Evolutionary conservation across 2,113 vertebrate species (phyloP).

Genomic region (Hiodon tergisus): DNA sequence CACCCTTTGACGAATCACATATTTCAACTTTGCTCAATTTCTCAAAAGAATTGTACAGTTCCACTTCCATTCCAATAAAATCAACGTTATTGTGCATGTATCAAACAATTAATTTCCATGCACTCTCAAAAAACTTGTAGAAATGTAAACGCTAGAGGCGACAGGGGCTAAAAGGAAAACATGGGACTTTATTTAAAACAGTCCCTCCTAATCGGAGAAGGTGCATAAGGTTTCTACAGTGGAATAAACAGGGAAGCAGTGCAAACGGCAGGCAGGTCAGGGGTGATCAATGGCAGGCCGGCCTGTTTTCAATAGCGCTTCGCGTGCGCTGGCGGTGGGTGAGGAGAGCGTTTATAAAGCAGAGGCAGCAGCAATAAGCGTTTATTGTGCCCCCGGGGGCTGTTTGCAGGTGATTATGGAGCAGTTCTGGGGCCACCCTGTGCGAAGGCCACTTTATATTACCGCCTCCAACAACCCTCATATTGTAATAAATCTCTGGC

Average conservation of each 20-base stretch:
- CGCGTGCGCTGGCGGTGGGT: slow-evolving; percentile 45
- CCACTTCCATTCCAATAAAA: too few species aligned
- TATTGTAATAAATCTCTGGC: not conserved
- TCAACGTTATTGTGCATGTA: too few species aligned
- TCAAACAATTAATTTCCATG: too few species aligned
- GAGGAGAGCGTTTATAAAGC: slow-evolving; percentile 53
- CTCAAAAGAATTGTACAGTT: too few species aligned
- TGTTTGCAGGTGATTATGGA: slow-evolving; percentile 50
- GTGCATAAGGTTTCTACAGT: slow-evolving; percentile 28
- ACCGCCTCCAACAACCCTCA: not conserved
- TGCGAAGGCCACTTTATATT: slow-evolving; percentile 43
- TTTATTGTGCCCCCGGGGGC: slow-evolving; percentile 65
- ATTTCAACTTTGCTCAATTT: too few species aligned
- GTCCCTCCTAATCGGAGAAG: too few species aligned
- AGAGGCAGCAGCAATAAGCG: slow-evolving; percentile 65
- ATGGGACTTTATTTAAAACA: too few species aligned
- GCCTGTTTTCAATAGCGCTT: slow-evolving; percentile 68
- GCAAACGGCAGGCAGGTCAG: slow-evolving; percentile 52
- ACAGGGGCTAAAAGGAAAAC: too few species aligned
- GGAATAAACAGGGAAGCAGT: slow-evolving; percentile 27
- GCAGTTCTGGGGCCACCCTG: slow-evolving; percentile 46
- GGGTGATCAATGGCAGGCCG: slow-evolving; percentile 57
- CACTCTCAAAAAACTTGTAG: too few species aligned
- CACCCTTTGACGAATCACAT: too few species aligned
- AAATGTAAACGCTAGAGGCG: too few species aligned